Evolutionary conservation across 2,113 vertebrate genomes (phyloP), one percentile per base, ranked within the genome.

Genomic region (Todiramphus saurophagus): DNA sequence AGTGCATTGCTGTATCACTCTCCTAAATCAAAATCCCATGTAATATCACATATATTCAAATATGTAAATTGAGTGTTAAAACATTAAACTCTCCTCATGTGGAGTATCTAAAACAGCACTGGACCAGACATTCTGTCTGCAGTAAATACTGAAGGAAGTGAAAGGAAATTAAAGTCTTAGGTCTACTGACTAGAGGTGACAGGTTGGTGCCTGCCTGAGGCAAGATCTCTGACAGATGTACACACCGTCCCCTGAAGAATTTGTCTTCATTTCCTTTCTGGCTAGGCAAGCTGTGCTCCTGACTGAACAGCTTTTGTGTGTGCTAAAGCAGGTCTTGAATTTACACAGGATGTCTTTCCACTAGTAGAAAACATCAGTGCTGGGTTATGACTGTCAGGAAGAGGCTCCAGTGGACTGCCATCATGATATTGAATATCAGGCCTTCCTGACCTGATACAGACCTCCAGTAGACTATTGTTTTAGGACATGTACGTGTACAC

Each of bases 401-500:
- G 12, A 21, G 50, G 18, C 16, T 56, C 10, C 58, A 41, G 41
- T 13, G 30, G 9, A 19, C 23, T 56, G 30, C 24, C 67, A 16
- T 39, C 2, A 1, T 41, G 41, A n/a, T 28, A 56, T 12, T 3
- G 2, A 84, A 35, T 28, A 72, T 27, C 31, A 48, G 23, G 28
- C 10, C 67, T 56, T 64, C 56, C 23, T 10, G 41, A 56, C 39
- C 41, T 19, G 41, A 41, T 39, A 11, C 14, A 44, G 25, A 35
- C 30, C 25, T 72, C 46, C 46, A 46, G 44, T 46, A 31, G 24
- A 11, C 35, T 41, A 12, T 59, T 44, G 11, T 35, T 13, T 35
- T 37, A 43, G 31, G 21, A 41, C 25, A 43, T 0, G 0, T 35
- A 58, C 12, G 3, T 46, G 0, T 35, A 58, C 12, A 4, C 20